Base-by-base conservation (phyloP, 1,140 invertebrate species). In the Caerostris extrusa region DNA sequence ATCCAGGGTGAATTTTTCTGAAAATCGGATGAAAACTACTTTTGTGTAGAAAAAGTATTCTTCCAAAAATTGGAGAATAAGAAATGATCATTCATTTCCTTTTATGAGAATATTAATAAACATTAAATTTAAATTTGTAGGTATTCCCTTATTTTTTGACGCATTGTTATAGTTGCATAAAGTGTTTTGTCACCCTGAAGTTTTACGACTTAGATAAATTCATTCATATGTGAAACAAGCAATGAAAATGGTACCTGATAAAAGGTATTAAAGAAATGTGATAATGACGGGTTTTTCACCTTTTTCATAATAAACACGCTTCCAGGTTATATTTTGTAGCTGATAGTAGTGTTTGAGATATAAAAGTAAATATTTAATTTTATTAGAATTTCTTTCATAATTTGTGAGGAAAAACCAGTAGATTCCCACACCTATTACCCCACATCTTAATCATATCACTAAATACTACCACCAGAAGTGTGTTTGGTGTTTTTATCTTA, bases 201-300 rank as follows among this genome's bases (percentile, higher is more conserved):
- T 88, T 85, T 88, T 88, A 88, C 56, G 86, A 88, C 60, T 53
- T 34, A 77, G 71, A 88, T 88, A 88, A 88, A 88, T 88, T 88
- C 86, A 88, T 88, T 85, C 58, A 64, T 64, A 64, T 61, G 86
- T 88, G 61, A 88, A 88, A 64, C 14, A 58, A 53, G 61, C 86
- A 57, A 17, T 67, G 50, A 53, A 88, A 67, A 50, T 55, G 53
- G 14, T 64, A 50, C 50, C 61, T 88, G 58, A 88, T 88, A 64
- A 88, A 64, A 88, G 86, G 50, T n/a, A 88, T 61, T 88, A 64
- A 61, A 85, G n/a, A 57, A 88, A 34, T 55, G n/a, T 88, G 86
- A 88, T 88, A 88, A 88, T 88, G 86, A 88, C 60, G 58, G 86
- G 86, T 53, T 88, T 88, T 88, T 88, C 34, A 17, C 56, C 10